phyloP scores from a whole-genome alignment of 2,113 vertebrate species.

The Xenopus borealis region DNA sequence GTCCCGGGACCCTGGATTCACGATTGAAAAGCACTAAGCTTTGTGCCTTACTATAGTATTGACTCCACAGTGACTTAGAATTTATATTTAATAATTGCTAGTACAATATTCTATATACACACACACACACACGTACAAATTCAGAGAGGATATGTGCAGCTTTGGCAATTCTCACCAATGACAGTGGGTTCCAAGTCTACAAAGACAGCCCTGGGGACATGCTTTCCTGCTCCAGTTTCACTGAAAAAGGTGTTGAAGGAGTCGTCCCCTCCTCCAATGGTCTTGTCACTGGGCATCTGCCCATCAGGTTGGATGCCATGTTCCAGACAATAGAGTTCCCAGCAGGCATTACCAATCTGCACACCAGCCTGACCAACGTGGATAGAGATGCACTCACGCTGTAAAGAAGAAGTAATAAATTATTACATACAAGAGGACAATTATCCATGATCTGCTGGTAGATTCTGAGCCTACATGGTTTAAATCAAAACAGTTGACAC shows the following conservation, averaged over 20 bases:
- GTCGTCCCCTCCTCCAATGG: slow-evolving; percentile 65
- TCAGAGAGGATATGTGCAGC: no score
- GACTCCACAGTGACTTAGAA: no score
- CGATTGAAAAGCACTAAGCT: no score
- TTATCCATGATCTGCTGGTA: no score
- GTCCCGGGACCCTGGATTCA: no score
- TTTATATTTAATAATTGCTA: no score
- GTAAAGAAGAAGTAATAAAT: background rate
- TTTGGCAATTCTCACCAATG: slow-evolving; percentile 54
- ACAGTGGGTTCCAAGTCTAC: slow-evolving; percentile 67
- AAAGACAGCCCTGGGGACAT: slow-evolving; percentile 63
- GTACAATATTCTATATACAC: no score
- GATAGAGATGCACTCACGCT: slow-evolving; percentile 71
- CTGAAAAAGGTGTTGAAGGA: slow-evolving; percentile 72
- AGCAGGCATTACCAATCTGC: slow-evolving; percentile 71
- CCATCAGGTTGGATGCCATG: slow-evolving; percentile 68
- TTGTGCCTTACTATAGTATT: no score
- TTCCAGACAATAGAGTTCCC: slow-evolving; percentile 68
- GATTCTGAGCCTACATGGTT: no score
- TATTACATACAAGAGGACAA: no score
- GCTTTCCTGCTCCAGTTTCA: slow-evolving; percentile 65
- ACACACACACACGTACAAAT: no score
- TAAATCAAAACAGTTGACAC: no score
- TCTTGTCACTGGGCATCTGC: slow-evolving; percentile 67
- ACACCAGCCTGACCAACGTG: slow-evolving; percentile 70